Evolutionary conservation across 2,113 vertebrate species (phyloP), one percentile per base, ranked within the genome.

Genomic region (Picathartes gymnocephalus): DNA sequence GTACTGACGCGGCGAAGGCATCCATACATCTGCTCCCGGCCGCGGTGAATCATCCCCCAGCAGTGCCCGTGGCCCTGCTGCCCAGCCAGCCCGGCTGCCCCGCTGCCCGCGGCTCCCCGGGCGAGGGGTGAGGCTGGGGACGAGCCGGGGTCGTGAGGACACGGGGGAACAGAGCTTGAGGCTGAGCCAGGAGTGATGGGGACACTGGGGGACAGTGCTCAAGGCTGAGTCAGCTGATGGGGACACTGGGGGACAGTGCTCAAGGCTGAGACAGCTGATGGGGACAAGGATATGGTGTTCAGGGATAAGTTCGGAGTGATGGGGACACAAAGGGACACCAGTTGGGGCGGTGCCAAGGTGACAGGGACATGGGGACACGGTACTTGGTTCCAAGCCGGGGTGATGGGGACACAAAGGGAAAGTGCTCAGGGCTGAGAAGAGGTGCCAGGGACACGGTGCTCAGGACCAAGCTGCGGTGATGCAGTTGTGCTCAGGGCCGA

Each of bases 31-130:
- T 78, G 92, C 93, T 90, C 20, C 13, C 9, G 93, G 93, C 95
- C 20, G 66, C 31, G 19, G 44, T 96, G 95, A 96, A 93, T 95
- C 95, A 96, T 93, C 56, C 73, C 40, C 56, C 91, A 87, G 92
- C 78, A 58, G 71, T 66, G 94, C 85, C 81, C 12, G 7, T 45
- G 81, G 84, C 72, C 58, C 1, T 14, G 4, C 81, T 77, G 88
- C 50, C 65, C 95, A 58, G 94, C 90, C 88, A 19, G 69, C 60
- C 54, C 4, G 69, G 68, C 94, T 86, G 90, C 79, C 69, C 79
- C 11, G 27, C 76, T 66, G 77, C 71, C 88, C 21, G 7, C 6
- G 5, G 62, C 48, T 28, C 60, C 31, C 21, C 10, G 16, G 45
- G 60, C 7, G 1, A 35, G 40, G 60, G 35, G 28, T n/a, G 28